Base-by-base conservation (phyloP, 2,888 invertebrate genomes). In the Lycocerus yunnanus region DNA sequence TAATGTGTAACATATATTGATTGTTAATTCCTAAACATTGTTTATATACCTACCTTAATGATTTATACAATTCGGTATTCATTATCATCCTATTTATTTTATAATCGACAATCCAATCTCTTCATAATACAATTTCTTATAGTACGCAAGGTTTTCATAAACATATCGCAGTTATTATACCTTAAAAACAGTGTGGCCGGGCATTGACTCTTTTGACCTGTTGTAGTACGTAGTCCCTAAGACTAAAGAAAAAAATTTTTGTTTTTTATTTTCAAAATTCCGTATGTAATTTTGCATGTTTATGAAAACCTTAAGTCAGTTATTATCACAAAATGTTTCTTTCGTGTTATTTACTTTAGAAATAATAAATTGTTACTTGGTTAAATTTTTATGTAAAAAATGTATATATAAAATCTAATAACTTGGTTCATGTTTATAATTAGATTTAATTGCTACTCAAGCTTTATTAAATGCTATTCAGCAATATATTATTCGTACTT, bases 371-470 rank as follows among this genome's bases (percentile, higher is more conserved):
- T 63, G 61, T 63, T 63, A 63, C n/a, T 63, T 14, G 61, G 21
- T 9, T 70, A 63, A 66, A 61, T 71, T 68, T 69, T 60, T 71
- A 63, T 63, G 61, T 21, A 71, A 67, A 68, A 58, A 24, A 24
- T 72, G 72, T 72, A 75, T 61, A n/a, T n/a, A 75, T 72, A 72
- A 72, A 67, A 61, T 60, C 72, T 69, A 72, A 69, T 72, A 63
- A 72, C 24, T 72, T 75, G 69, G 72, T 75, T 75, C 69, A 67
- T 67, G 69, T 75, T 75, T 61, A 75, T 61, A 75, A 66, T 75
- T 75, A 75, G 75, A 61, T 66, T 75, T 75, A 75, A 43, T 75
- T 72, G 72, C 72, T 75, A 75, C 69, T 67, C 60, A 72, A 75
- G 75, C 75, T 75, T 75, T 69, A 69, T 75, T 75, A 69, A 72